Evolutionary conservation across 2,113 vertebrate genomes (phyloP), one percentile per base, ranked within the genome.

Genomic region (Gadus macrocephalus): DNA sequence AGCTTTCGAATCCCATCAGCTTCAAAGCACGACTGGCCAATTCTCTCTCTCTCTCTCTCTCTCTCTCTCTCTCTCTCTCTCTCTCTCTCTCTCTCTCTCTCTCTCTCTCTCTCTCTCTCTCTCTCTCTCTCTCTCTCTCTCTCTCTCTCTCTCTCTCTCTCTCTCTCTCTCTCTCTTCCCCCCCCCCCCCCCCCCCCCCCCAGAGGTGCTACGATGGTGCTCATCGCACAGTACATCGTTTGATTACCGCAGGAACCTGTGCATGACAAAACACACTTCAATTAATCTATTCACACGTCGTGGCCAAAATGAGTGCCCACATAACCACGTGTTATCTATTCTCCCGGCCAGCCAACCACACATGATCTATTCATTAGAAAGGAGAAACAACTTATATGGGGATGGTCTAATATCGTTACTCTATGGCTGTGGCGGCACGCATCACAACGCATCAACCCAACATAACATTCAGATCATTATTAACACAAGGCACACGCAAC

Each of bases 1-100:
- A 72, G 68, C 76, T 68, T 63, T 87, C 85, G 74, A 55, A 75
- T 9, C 31, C 2, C 3, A 84, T 88, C 63, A 83, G 64, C 28
- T 0, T 84, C 79, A 82, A 68, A n/a, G 53, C 71, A 71, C 69
- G 73, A 74, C 75, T 60, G 61, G 66, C 42, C 7, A 49, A 49
- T 11, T 49, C 42, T 49, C 42, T 49, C 42, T 49, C 42, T 49
- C 42, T 49, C 42, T 49, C 8, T 49, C 42, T 49, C 42, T 49
- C 9, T 49, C 8, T 49, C 42, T 49, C 42, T 49, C 42, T 49
- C 42, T 49, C 42, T 49, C 42, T 49, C 42, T 12, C 42, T 49
- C 42, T 49, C 42, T 11, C 11, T 49, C 7, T 49, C 11, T 77
- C 62, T 75, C 61, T 66, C 19, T 53, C 79, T 64, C 42, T 49